Conservation (phyloP, 2,888 invertebrate genomes). For the Drosophila nigricruria region DNA sequence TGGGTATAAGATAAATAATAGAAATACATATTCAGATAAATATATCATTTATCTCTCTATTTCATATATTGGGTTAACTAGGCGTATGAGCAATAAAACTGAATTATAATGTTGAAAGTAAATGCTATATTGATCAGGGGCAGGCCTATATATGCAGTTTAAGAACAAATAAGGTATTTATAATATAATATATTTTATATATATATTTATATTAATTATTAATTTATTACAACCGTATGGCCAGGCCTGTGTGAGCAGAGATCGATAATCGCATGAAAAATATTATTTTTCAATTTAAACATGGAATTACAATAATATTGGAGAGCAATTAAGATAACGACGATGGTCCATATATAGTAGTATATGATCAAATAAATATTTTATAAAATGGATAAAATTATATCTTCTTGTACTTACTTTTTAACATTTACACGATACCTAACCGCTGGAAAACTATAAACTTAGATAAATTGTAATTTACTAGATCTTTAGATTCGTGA, state of each 20-base stretch:
- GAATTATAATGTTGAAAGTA: background rate
- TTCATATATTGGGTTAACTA: background rate
- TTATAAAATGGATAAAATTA: background rate
- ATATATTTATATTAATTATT: too few species aligned
- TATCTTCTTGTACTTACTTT: conserved; percentile 29
- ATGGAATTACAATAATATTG: background rate
- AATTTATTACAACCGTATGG: background rate
- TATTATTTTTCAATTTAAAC: background rate
- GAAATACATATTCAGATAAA: background rate
- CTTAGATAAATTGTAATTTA: too few species aligned
- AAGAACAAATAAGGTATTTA: background rate
- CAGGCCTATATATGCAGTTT: background rate
- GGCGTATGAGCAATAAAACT: background rate
- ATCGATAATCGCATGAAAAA: too few species aligned
- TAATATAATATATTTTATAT: too few species aligned
- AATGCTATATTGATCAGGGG: background rate
- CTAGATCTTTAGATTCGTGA: background rate
- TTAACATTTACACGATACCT: background rate
- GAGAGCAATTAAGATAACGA: background rate
- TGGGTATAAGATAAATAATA: background rate
- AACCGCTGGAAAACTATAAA: background rate
- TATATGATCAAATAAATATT: conserved; percentile 1
- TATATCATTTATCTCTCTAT: background rate
- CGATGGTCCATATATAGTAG: background rate
- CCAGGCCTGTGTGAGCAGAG: background rate